A percentile compares a stretch with the other conserved stretches of the same genome.
These are phyloP conservation scores for Anarhynchus alexandrinus DNA, from an alignment of 2,113 vertebrate species.

Conservation along the genomic window DNA sequence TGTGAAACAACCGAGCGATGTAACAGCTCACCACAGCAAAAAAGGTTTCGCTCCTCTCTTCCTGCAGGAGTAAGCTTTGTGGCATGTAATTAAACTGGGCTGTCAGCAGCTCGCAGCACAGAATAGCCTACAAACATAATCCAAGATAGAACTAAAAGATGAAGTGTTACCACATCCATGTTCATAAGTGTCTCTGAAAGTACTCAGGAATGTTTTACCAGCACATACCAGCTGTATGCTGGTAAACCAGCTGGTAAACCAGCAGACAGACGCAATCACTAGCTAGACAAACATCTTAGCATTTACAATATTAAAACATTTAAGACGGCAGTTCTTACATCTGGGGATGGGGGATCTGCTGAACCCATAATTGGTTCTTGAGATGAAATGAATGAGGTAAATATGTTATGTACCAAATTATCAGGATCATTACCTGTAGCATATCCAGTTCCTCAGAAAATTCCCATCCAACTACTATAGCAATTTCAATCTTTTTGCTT, in stretches of 20 bases:
- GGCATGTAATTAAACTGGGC: neutral
- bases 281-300: neutral
- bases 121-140: neutral
- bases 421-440: neutral
- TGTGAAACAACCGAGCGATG: fast-evolving
- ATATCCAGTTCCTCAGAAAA: neutral
- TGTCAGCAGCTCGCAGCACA: neutral
- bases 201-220: neutral
- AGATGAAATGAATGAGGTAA: neutral
- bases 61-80: neutral
- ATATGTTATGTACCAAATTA: neutral
- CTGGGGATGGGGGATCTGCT: neutral
- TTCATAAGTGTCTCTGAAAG: neutral
- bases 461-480: neutral
- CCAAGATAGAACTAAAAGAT: neutral
- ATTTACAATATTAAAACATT: neutral
- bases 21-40: neutral
- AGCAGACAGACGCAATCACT: neutral
- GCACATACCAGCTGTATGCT: neutral
- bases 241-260: neutral
- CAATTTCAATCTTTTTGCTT: neutral
- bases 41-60: neutral
- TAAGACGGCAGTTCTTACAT: neutral
- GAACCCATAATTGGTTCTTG: neutral
- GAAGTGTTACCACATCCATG: neutral